These are phyloP conservation scores for Siphlonurus alternatus DNA, from an alignment of 2,888 invertebrate species.

Conservation along the genomic window DNA sequence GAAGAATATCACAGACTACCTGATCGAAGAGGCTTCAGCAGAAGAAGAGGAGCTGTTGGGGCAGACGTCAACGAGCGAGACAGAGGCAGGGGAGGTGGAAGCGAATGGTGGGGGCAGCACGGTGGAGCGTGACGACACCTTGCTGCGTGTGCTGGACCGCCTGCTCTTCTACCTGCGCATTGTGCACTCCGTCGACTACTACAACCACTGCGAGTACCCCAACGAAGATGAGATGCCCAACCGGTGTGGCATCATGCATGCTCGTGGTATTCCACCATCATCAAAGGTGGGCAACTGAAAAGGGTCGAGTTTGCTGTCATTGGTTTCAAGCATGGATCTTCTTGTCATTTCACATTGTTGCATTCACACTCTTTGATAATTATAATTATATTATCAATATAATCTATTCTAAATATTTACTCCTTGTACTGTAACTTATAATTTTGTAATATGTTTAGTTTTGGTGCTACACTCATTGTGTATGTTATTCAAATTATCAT, in stretches of 20 bases:
- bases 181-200: constrained; percentile 97
- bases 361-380: too few species aligned
- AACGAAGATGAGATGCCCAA: constrained; percentile 99
- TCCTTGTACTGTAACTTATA: too few species aligned
- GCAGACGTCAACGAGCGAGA: constrained; percentile 28
- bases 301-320: too few species aligned
- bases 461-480: too few species aligned
- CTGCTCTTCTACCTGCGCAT: constrained; percentile 85
- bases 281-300: constrained; percentile 44
- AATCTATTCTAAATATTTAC: too few species aligned
- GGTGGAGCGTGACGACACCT: constrained; percentile 51
- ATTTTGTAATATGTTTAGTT: too few species aligned
- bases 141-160: constrained; percentile 44
- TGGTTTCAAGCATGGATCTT: not conserved
- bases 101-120: constrained; percentile 25
- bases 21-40: constrained; percentile 95
- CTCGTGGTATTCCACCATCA: constrained; percentile 72
- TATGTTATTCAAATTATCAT: too few species aligned
- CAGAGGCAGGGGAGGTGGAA: constrained; percentile 31
- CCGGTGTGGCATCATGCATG: constrained; percentile 95
- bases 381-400: too few species aligned
- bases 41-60: constrained; percentile 92
- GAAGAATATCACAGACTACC: constrained; percentile 90
- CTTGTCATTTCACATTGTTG: not conserved
- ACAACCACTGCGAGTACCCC: constrained; percentile 97